phyloP scores from a whole-genome alignment of 2,113 vertebrate species.

The Sakesphorus luctuosus region DNA sequence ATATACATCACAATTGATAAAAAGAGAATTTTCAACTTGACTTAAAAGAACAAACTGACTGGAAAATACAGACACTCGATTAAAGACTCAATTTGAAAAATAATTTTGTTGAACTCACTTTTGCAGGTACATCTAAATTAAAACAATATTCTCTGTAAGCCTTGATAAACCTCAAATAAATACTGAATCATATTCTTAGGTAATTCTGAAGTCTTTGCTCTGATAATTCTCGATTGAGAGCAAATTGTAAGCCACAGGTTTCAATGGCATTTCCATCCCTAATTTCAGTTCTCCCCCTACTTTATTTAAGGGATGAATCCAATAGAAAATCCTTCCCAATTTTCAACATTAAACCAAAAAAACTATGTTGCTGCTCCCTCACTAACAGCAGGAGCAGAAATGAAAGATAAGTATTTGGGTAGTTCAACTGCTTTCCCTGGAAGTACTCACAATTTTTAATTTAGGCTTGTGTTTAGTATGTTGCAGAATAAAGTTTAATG shows the following conservation, averaged over 20 bases:
- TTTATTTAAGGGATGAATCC: neutral
- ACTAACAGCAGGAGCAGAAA: neutral
- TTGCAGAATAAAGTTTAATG: neutral
- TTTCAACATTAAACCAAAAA: neutral
- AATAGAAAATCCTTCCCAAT: neutral
- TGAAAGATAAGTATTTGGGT: neutral
- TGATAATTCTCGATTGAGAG: neutral
- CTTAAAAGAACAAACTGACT: conserved; percentile 66
- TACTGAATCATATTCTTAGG: neutral
- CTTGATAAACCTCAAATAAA: neutral
- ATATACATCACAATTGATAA: conserved; percentile 4
- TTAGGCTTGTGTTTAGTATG: neutral
- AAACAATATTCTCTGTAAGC: neutral
- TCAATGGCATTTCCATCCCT: neutral
- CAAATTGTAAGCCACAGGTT: neutral
- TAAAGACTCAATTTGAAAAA: neutral
- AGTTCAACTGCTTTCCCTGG: neutral
- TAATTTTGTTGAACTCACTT: neutral
- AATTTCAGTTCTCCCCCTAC: neutral
- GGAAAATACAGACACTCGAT: conserved; percentile 33
- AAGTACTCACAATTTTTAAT: neutral
- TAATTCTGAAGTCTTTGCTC: neutral
- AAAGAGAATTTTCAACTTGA: conserved; percentile 19
- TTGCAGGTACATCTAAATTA: neutral
- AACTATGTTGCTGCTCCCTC: neutral